Evolutionary conservation across 2,888 invertebrate genomes (phyloP).

Genomic region (Seladonia tumulorum): DNA sequence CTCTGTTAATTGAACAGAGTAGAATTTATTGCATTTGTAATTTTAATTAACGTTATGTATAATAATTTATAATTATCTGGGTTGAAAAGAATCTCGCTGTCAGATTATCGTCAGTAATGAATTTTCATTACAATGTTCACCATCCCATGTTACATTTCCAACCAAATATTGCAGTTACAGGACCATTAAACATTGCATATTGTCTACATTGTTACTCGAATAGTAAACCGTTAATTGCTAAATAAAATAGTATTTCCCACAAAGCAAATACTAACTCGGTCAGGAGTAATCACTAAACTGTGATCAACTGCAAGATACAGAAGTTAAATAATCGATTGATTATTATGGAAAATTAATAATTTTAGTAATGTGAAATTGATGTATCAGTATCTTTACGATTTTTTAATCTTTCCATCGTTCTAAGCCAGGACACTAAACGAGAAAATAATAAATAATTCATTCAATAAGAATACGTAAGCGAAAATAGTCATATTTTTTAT

Average conservation of each 20-base stretch:
- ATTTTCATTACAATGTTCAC: not conserved
- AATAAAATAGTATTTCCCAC: not conserved
- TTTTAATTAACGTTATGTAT: not conserved
- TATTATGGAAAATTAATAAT: not conserved
- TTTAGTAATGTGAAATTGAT: not conserved
- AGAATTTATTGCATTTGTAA: not conserved
- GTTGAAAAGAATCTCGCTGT: not conserved
- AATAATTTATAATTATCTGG: too few species aligned
- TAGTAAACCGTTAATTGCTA: not conserved
- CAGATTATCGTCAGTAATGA: not conserved
- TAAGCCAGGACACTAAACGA: not conserved
- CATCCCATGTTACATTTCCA: not conserved
- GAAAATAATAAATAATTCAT: not conserved
- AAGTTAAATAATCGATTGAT: not conserved
- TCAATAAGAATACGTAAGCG: not conserved
- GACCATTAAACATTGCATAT: not conserved
- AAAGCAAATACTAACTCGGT: not conserved
- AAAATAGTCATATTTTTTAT: not conserved
- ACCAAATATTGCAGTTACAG: not conserved
- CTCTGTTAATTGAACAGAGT: too few species aligned
- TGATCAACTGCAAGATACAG: not conserved
- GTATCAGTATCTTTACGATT: not conserved
- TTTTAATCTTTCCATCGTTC: not conserved
- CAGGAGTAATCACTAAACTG: not conserved
- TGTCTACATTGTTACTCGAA: not conserved